These are phyloP conservation scores for Panulirus ornatus DNA, from an alignment of 1,140 invertebrate genomes.

Conservation along the genomic window DNA sequence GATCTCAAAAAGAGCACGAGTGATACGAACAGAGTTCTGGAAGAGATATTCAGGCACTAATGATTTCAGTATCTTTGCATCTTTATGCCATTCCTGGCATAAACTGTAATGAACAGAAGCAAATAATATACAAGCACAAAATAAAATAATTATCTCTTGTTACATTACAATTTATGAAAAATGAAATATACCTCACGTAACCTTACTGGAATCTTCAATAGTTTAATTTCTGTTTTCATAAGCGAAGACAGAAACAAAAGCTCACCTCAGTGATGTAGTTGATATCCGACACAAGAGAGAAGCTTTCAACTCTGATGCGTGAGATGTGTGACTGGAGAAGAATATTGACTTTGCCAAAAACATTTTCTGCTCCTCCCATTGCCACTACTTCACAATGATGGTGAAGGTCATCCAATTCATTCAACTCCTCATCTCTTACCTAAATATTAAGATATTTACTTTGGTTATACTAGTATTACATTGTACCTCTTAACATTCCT, in stretches of 20 bases:
- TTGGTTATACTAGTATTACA: too few species aligned
- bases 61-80: too few species aligned
- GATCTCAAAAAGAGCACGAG: constrained; percentile 96
- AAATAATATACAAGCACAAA: background rate
- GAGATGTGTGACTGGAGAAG: constrained; percentile 94
- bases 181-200: too few species aligned
- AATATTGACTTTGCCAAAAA: constrained; percentile 98
- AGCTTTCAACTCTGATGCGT: constrained; percentile 87
- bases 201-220: too few species aligned
- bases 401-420: constrained; percentile 88
- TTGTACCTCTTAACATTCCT: too few species aligned
- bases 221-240: too few species aligned
- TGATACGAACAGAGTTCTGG: constrained; percentile 93
- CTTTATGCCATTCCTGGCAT: too few species aligned
- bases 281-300: constrained; percentile 95
- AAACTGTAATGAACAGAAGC: background rate
- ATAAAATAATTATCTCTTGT: background rate
- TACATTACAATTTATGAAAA: too few species aligned
- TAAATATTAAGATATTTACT: constrained; percentile 77
- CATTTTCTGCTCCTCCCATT: constrained; percentile 90
- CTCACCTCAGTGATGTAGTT: constrained; percentile 93
- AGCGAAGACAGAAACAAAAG: too few species aligned
- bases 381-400: constrained; percentile 88
- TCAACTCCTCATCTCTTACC: constrained; percentile 96
- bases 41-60: background rate